These are phyloP conservation scores for Thysanoteuthis rhombus DNA, from an alignment of 2,888 invertebrate genomes.

Conservation along the genomic window DNA sequence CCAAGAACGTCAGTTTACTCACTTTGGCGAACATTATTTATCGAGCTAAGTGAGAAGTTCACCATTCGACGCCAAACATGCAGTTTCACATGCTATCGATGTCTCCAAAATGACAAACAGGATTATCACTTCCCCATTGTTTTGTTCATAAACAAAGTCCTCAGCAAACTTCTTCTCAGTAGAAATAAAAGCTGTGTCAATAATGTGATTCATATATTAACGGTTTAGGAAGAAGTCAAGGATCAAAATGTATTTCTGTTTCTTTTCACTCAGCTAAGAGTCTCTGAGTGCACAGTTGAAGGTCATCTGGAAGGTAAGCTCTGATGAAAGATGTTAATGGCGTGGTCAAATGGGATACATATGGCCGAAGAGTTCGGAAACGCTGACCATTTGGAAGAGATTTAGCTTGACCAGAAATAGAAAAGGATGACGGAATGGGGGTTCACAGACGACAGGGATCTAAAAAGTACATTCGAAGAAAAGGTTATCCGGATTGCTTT, in stretches of 20 bases:
- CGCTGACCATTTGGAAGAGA: neutral
- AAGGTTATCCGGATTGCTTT: neutral
- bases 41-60: too few species aligned
- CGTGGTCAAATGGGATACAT: neutral
- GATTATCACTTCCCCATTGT: neutral
- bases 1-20: neutral
- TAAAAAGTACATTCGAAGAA: neutral
- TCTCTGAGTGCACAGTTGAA: neutral
- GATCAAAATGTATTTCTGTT: neutral
- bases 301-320: neutral
- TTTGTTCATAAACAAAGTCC: neutral
- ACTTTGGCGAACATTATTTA: too few species aligned
- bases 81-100: too few species aligned
- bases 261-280: neutral
- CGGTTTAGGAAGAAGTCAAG: neutral
- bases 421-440: neutral
- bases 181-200: neutral
- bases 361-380: neutral
- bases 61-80: too few species aligned
- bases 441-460: neutral
- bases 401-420: neutral
- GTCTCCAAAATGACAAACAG: neutral
- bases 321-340: neutral
- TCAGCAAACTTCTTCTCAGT: neutral
- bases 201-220: neutral